Evolutionary conservation across 2,113 vertebrate species (phyloP), one percentile per base, ranked within the genome.

Genomic region (Pelmatolapia mariae): DNA sequence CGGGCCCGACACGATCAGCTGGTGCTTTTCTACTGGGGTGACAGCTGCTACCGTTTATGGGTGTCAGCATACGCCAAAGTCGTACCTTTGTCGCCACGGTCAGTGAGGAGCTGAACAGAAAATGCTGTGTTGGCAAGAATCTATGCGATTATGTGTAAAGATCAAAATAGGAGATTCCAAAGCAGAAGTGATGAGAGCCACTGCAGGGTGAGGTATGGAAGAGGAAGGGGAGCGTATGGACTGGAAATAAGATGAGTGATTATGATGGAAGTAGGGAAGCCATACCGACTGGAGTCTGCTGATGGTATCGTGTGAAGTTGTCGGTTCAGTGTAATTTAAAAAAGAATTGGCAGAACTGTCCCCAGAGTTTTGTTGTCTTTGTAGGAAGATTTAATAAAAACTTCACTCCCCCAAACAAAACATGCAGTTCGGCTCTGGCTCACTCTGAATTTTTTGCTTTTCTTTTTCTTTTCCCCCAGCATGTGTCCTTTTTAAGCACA

Each of bases 361-460:
- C 10, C 16, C 18, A 78, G 9, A 52, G 45, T 73, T 78, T 50
- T 83, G n/a, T 87, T 86, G 10, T 45, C 47, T 22, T 53, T 54
- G 7, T 18, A 52, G 73, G 16, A 52, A 78, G 26, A 78, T 31
- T 78, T 50, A n/a, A 78, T 52, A 29, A 50, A 45, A 88, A 54
- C 50, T 59, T 16, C n/a, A 68, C 9, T 59, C 50, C 29, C 15
- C 29, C 52, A 82, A 87, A 31, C 82, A 82, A 82, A 89, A 61
- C 36, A 85, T 26, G 59, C 18, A 66, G 68, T 47, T 54, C 19
- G 3, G 13, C 7, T 50, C 11, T 53, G 5, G 10, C 50, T 40
- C 22, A 22, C 19, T 73, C 40, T 33, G 1, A 50, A 8, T 50
- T 50, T 78, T 29, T 31, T 29, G 22, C 15, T 50, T 45, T 76